Percentiles rank a stretch among this genome's conserved stretches.
These are phyloP conservation scores for Furcula furcula DNA, from an alignment of 2,888 invertebrate species.

Conservation along the genomic window DNA sequence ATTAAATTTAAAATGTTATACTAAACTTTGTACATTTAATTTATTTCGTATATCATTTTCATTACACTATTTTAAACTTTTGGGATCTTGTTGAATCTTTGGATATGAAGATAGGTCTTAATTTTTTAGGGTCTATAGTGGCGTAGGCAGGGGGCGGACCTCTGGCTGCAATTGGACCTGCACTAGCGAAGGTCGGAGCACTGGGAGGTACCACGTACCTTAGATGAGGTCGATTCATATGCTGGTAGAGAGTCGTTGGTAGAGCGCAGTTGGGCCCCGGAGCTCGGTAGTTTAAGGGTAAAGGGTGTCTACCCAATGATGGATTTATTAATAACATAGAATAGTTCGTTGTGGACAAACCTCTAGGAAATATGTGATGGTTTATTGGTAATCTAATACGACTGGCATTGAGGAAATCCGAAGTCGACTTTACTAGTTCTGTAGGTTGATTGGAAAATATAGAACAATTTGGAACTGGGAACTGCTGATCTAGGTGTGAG, in stretches of 20 bases:
- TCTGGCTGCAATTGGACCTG: not conserved
- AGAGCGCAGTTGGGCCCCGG: slow-evolving; percentile 18
- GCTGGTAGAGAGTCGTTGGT: slow-evolving; percentile 10
- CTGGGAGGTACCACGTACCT: slow-evolving; percentile 16
- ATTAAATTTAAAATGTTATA: no score
- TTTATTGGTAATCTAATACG: no score
- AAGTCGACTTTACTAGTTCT: no score
- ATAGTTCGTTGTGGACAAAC: no score
- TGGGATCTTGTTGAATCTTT: slow-evolving; percentile 9
- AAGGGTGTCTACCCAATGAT: not conserved
- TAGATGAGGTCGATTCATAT: not conserved
- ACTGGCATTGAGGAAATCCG: no score
- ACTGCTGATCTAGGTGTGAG: no score
- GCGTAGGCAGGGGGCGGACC: slow-evolving; percentile 40
- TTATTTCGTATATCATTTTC: not conserved
- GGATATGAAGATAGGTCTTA: slow-evolving; percentile 38
- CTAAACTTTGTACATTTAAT: no score
- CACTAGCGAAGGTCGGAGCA: not conserved
- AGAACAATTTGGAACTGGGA: no score
- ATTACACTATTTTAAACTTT: slow-evolving; percentile 17
- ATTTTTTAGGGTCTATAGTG: slow-evolving; percentile 46
- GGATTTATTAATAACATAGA: not conserved
- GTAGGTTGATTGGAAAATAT: no score
- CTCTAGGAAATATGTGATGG: no score
- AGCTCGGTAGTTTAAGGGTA: not conserved